Evolutionary conservation across 1,140 invertebrate genomes (phyloP).

Genomic region (Meloidogyne floridensis): DNA sequence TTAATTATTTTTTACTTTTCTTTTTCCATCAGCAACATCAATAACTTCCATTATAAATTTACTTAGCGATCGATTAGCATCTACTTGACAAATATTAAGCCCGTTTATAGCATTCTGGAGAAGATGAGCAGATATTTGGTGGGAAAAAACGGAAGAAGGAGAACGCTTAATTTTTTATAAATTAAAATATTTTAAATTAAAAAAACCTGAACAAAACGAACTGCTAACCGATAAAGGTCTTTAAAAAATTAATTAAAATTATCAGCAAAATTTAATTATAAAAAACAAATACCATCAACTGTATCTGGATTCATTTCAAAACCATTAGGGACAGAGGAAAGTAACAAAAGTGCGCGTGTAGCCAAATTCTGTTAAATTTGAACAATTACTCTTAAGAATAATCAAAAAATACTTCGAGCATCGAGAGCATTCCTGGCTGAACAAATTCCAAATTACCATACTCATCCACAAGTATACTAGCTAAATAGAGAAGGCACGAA

Average conservation of each 20-base stretch:
- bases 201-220: constrained; percentile 69
- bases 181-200: constrained; percentile 68
- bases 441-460: constrained; percentile 77
- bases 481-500: constrained; percentile 91
- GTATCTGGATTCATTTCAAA: constrained; percentile 91
- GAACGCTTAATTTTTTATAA: constrained; percentile 71
- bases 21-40: constrained; percentile 26
- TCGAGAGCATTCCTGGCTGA: constrained; percentile 77
- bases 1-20: constrained; percentile 11
- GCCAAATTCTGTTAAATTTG: constrained; percentile 75
- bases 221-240: constrained; percentile 87
- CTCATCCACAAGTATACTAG: constrained; percentile 91
- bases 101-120: constrained; percentile 81
- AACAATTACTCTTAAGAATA: not conserved
- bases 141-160: constrained; percentile 79
- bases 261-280: not conserved
- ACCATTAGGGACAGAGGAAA: constrained; percentile 72
- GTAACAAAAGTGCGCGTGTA: constrained; percentile 81
- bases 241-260: not conserved
- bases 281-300: constrained; percentile 73
- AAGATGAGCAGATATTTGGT: constrained; percentile 75
- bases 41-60: constrained; percentile 52
- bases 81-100: constrained; percentile 83
- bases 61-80: constrained; percentile 75
- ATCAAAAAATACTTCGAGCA: constrained; percentile 72